Percentiles rank a stretch among this genome's conserved stretches.
phyloP scores from a whole-genome alignment of 2,888 invertebrate genomes.

The Molanna angustata region DNA sequence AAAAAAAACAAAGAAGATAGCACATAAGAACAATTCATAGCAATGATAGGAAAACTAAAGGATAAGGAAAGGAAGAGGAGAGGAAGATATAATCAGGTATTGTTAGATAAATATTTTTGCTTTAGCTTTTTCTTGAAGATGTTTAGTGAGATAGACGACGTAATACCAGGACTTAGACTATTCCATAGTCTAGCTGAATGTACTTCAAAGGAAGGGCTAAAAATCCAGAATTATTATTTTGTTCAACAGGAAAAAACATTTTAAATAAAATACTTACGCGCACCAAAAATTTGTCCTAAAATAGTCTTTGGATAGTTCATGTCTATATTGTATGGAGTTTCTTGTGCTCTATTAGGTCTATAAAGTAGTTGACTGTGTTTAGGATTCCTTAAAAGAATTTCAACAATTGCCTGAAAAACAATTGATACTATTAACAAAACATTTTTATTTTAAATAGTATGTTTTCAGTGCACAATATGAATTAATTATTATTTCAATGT shows the following conservation, averaged over 20 bases:
- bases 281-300: constrained; percentile 92
- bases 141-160: not conserved
- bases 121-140: no score
- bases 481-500: no score
- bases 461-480: no score
- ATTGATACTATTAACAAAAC: no score
- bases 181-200: not conserved
- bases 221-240: not conserved
- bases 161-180: not conserved
- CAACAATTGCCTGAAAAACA: constrained; percentile 71
- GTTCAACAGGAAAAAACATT: not conserved
- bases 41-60: no score
- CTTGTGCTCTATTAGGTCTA: constrained; percentile 89
- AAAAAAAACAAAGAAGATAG: no score
- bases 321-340: constrained; percentile 98
- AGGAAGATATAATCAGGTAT: not conserved
- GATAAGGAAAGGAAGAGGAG: not conserved
- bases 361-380: constrained; percentile 94
- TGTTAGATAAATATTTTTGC: not conserved
- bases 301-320: constrained; percentile 93
- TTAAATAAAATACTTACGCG: constrained; percentile 57
- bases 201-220: not conserved
- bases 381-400: constrained; percentile 91
- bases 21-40: no score
- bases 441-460: no score